Evolutionary conservation across 2,888 invertebrate species (phyloP).

Genomic region (Subacronicta megacephala): DNA sequence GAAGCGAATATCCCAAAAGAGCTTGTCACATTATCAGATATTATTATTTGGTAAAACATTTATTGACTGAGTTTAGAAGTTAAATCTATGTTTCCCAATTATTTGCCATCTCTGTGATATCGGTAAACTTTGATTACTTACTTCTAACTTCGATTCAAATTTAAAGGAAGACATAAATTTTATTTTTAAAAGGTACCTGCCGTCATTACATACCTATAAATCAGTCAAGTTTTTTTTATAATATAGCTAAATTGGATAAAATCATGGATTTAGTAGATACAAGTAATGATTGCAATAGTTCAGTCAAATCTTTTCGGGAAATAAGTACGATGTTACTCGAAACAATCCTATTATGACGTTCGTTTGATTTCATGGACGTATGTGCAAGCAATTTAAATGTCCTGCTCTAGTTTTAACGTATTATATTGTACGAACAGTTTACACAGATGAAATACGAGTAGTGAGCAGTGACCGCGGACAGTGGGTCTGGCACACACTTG

Average conservation of each 20-base stretch:
- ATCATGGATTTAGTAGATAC: conserved; percentile 1
- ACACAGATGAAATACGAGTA: conserved; percentile 42
- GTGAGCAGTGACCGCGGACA: conserved; percentile 57
- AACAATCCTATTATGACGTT: conserved; percentile 17
- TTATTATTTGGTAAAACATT: too few relatives aligned
- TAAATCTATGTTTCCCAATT: conserved; percentile 11
- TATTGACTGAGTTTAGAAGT: conserved; percentile 5
- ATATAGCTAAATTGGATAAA: too few relatives aligned
- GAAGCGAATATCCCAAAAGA: conserved; percentile 1
- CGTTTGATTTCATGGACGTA: too few relatives aligned
- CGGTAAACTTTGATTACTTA: conserved; percentile 78
- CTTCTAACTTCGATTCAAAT: conserved; percentile 71
- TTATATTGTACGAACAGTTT: conserved; percentile 28
- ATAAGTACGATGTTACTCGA: conserved; percentile 9
- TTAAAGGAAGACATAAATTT: conserved; percentile 64
- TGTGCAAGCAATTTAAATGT: too few relatives aligned
- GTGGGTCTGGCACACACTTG: conserved; percentile 67
- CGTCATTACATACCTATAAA: too few relatives aligned
- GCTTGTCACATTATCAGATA: neutral
- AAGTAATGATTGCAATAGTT: conserved; percentile 23
- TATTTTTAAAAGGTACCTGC: too few relatives aligned
- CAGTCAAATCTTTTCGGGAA: conserved; percentile 23
- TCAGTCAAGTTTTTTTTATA: too few relatives aligned
- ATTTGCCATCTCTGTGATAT: conserved; percentile 40
- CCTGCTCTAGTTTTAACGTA: conserved; percentile 10